phyloP scores from a whole-genome alignment of 2,888 invertebrate genomes.

The Lepidonotus clava region DNA sequence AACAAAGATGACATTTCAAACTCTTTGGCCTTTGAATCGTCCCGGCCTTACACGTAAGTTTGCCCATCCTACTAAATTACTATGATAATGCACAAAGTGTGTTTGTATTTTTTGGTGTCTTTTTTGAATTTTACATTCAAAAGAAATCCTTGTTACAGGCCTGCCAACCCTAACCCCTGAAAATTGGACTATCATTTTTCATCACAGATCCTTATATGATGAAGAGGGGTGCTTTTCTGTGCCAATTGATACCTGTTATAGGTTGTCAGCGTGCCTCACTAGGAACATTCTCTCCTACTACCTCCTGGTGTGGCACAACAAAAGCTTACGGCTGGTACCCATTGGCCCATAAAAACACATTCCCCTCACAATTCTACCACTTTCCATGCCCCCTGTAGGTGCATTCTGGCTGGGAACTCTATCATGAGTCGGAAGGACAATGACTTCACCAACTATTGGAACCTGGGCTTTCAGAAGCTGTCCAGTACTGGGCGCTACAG shows the following conservation, averaged over 20 bases:
- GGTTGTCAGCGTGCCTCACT: too few species aligned
- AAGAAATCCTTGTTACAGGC: neutral
- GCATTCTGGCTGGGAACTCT: neutral
- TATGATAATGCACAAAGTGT: neutral
- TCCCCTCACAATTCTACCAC: too few species aligned
- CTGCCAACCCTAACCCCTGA: neutral
- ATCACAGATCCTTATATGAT: neutral
- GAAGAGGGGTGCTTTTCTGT: too few species aligned
- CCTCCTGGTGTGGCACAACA: too few species aligned
- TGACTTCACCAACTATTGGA: neutral
- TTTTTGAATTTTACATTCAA: neutral
- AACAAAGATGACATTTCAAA: neutral
- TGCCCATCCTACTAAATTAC: neutral
- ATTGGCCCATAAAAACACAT: too few species aligned
- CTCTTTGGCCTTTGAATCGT: neutral
- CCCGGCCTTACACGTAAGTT: neutral
- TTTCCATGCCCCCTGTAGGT: too few species aligned
- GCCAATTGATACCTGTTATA: too few species aligned
- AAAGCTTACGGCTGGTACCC: too few species aligned
- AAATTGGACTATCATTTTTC: neutral
- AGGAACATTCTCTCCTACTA: too few species aligned
- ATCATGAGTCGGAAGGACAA: conserved; percentile 12
- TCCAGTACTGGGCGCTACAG: neutral
- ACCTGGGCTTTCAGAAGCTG: neutral
- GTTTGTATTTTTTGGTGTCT: neutral